phyloP scores from a whole-genome alignment of 2,888 invertebrate genomes.

The Drosophila pegasa region DNA sequence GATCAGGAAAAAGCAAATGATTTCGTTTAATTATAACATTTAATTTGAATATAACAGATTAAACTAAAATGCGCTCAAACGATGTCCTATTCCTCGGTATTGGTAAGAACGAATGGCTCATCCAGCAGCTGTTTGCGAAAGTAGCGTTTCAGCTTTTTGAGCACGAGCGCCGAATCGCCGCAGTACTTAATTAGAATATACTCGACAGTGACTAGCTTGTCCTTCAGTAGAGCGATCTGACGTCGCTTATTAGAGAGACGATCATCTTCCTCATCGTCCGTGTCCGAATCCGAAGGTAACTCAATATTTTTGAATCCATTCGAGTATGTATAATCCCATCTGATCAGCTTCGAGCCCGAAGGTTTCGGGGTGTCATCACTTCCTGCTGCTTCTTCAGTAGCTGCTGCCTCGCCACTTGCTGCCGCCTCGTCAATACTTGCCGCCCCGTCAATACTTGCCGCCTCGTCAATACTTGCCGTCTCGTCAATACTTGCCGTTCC shows the following conservation, averaged over 20 bases:
- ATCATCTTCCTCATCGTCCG: constrained; percentile 3
- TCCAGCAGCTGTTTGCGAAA: neutral
- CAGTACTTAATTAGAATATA: neutral
- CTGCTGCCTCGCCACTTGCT: too few relatives aligned
- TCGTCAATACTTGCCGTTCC: too few relatives aligned
- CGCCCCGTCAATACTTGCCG: too few relatives aligned
- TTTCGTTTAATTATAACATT: too few relatives aligned
- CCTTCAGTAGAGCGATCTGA: neutral
- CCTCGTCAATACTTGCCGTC: too few relatives aligned
- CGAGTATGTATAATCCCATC: too few relatives aligned
- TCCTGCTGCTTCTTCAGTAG: too few relatives aligned
- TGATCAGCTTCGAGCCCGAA: too few relatives aligned
- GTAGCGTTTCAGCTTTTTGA: neutral
- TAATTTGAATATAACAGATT: neutral
- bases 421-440: too few relatives aligned
- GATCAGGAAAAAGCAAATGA: too few relatives aligned
- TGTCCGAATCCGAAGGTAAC: neutral
- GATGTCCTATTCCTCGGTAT: neutral
- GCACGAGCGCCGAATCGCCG: accelerated
- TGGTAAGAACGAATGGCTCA: constrained; percentile 2
- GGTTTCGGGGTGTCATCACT: too few relatives aligned
- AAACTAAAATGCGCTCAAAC: neutral
- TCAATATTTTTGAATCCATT: neutral
- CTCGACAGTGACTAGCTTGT: neutral
- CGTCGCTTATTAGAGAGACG: neutral